Base-by-base conservation (phyloP, 2,888 invertebrate species). In the Ernsta delagoae region DNA sequence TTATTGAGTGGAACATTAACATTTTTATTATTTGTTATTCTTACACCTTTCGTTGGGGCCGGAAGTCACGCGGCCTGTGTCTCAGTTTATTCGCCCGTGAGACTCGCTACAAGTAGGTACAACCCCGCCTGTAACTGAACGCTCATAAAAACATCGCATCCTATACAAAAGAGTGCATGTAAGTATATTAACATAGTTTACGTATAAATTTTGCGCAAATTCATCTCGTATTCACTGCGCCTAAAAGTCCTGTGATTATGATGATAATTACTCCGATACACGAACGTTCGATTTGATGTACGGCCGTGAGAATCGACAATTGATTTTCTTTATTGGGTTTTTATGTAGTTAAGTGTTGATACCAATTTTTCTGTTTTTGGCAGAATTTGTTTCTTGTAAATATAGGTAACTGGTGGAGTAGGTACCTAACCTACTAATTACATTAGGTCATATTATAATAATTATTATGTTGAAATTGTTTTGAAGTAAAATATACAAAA, bases 1-100 rank as follows among this genome's bases (percentile, higher is more conserved):
- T 94, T 94, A 93, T 94, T 92, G 93, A 94, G 94, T 94, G 93
- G 93, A 92, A 92, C 90, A 93, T 94, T 93, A 89, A 87, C 93
- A 94, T 93, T 93, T 93, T 93, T 93, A 94, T 93, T 94, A 93
- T 94, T 94, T 94, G 93, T 94, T 94, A 93, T 94, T 94, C 89
- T 93, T 93, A 88, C 89, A 89, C 89, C 88, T 90, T 89, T 88
- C 83, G 83, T 77, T 84, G 81, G 90, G 92, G 91, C 90, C 90
- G 92, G 93, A 91, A 92, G 92, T 89, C 92, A 91, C 91, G 92
- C 87, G 90, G 90, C 90, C 83, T 87, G 83, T 90, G 93, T 93
- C 90, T 91, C 90, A 86, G 90, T 82, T 85, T 87, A 86, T 78
- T 92, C 91, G 86, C 78, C 92, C 93, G 93, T 93, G 93, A 92